Evolutionary conservation across 2,113 vertebrate species (phyloP).

Genomic region (Raja brachyura): DNA sequence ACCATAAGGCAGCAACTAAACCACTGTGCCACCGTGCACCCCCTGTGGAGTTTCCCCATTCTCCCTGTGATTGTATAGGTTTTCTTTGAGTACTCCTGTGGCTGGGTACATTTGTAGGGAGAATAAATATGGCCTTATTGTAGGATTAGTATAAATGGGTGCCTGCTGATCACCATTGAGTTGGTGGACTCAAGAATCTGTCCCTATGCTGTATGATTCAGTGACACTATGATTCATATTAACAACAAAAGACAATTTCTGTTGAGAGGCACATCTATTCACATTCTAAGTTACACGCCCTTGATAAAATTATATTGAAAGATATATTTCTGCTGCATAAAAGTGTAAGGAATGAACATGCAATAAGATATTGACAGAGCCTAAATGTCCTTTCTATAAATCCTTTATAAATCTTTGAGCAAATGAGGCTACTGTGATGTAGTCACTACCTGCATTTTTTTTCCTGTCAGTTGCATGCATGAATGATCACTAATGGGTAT

Average conservation of each 20-base stretch:
- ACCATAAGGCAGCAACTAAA: too few species aligned
- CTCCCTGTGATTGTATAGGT: neutral
- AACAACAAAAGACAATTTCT: neutral
- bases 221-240: neutral
- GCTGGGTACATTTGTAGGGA: neutral
- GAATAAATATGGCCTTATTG: neutral
- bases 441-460: slow-evolving; percentile 47
- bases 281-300: neutral
- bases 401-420: slow-evolving; percentile 49
- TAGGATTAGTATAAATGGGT: neutral
- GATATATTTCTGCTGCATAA: neutral
- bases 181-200: too few species aligned
- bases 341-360: neutral
- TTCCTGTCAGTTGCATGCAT: slow-evolving; percentile 45
- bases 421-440: slow-evolving; percentile 45
- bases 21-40: too few species aligned
- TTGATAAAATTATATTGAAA: neutral
- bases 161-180: neutral
- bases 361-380: slow-evolving; percentile 31
- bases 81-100: neutral
- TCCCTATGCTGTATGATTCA: too few species aligned
- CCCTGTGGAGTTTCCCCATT: neutral
- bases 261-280: neutral
- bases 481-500: slow-evolving; percentile 47
- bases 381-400: slow-evolving; percentile 44